Evolutionary conservation across 2,113 vertebrate species (phyloP).

Genomic region (Ceratotherium simum): DNA sequence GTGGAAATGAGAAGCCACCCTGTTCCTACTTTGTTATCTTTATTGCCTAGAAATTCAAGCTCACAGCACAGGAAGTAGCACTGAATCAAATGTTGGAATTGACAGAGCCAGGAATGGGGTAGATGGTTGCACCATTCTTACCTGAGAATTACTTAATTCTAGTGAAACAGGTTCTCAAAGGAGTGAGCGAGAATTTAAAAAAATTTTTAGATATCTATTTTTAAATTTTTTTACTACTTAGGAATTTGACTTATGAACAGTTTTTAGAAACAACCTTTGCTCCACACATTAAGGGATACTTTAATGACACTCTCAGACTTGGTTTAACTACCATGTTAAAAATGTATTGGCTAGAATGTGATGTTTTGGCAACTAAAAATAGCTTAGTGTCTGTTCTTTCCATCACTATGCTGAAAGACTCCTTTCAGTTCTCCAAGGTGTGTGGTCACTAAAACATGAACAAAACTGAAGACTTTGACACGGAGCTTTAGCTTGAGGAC

Average conservation of each 20-base stretch:
- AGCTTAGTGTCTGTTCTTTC: constrained; percentile 48
- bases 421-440: constrained; percentile 62
- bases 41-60: constrained; percentile 58
- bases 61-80: neutral
- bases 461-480: constrained; percentile 44
- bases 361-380: constrained; percentile 65
- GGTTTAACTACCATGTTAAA: constrained; percentile 21
- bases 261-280: constrained; percentile 54
- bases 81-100: neutral
- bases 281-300: neutral
- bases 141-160: neutral
- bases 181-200: neutral
- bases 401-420: constrained; percentile 14
- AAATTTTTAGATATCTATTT: neutral
- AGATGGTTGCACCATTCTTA: neutral
- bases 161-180: constrained; percentile 1
- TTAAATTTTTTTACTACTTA: neutral
- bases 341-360: constrained; percentile 55
- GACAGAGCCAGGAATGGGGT: neutral
- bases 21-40: constrained; percentile 45
- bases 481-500: constrained; percentile 6
- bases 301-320: constrained; percentile 40
- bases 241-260: neutral
- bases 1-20: neutral
- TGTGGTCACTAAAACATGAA: constrained; percentile 45